phyloP scores from a whole-genome alignment of 2,797 vertebrate genomes.

The Acanthurus tractus region DNA sequence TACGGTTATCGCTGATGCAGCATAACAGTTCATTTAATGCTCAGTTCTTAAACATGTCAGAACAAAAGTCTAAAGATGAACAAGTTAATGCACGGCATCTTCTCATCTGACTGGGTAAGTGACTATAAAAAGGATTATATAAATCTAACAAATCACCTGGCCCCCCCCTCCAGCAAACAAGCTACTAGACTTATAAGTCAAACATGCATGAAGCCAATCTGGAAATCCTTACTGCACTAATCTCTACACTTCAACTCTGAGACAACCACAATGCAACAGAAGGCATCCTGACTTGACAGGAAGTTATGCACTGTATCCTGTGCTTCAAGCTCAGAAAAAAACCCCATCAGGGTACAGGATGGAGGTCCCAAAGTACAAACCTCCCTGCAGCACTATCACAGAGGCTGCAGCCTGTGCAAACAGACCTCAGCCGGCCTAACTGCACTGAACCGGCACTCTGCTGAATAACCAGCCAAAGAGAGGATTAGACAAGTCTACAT shows the following conservation, averaged over 20 bases:
- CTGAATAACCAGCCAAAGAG: conserved; percentile 8
- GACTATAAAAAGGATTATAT: too few species aligned
- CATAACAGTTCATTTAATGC: background rate
- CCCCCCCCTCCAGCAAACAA: too few species aligned
- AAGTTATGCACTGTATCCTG: background rate
- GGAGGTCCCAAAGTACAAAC: conserved; percentile 4
- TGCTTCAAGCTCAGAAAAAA: background rate
- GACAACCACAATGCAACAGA: background rate
- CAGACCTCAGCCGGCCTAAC: conserved; percentile 2
- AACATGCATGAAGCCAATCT: too few species aligned
- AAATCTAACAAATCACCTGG: too few species aligned
- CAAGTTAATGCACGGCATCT: too few species aligned
- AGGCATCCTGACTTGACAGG: background rate
- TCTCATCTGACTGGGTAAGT: too few species aligned
- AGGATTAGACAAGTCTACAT: conserved; percentile 2
- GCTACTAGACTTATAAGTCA: too few species aligned
- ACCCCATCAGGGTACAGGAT: background rate
- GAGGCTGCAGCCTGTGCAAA: conserved; percentile 30
- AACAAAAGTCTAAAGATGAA: background rate
- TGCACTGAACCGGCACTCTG: conserved; percentile 18
- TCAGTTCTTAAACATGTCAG: background rate
- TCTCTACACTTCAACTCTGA: background rate
- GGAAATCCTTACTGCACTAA: too few species aligned
- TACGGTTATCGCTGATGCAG: background rate
- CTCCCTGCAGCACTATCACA: background rate